Evolutionary conservation across 2,888 invertebrate genomes (phyloP), one percentile per base, ranked within the genome.

Genomic region (Colletes collaris): DNA sequence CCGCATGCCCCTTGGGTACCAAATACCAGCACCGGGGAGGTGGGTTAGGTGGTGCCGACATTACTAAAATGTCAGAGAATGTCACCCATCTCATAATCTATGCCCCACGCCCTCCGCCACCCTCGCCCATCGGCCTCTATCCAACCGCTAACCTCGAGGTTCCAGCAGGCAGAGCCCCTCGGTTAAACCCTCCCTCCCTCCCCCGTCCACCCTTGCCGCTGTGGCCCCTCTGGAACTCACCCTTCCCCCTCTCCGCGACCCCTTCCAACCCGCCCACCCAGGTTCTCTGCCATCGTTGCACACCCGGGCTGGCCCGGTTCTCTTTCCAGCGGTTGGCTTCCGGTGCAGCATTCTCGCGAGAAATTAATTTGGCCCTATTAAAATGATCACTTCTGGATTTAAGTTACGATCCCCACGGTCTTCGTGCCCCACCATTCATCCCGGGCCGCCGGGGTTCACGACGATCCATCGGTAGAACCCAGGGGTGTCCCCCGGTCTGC

Each of bases 21-120:
- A 90, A 90, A 90, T 90, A 90, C 89, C 90, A 90, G 79, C 88
- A 86, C 75, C 81, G 58, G 79, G 66, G 67, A 81, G 87, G 82
- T 79, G 79, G 85, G 86, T 81, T 81, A 85, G 87, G 87, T 84
- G 83, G 87, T 85, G 88, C 86, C 90, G 92, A 90, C 91, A 92
- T 92, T 91, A 91, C 90, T 87, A 88, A 92, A 92, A 92, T 92
- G 92, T 92, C 92, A 92, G 88, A 89, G 89, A 92, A 91, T 92
- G 92, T 92, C 92, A 90, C 83, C 86, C 89, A 85, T 87, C 89
- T 89, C 87, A 86, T 89, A 89, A 89, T 88, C 87, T 86, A 88
- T 86, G 88, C 83, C 79, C 76, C 70, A 73, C 40, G 71, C 56
- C 63, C 53, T 46, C 52, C 50, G 19, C 56, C 40, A 19, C 65